These are phyloP conservation scores for Danionella cerebrum DNA, from an alignment of 2,113 vertebrate species.

Conservation along the genomic window DNA sequence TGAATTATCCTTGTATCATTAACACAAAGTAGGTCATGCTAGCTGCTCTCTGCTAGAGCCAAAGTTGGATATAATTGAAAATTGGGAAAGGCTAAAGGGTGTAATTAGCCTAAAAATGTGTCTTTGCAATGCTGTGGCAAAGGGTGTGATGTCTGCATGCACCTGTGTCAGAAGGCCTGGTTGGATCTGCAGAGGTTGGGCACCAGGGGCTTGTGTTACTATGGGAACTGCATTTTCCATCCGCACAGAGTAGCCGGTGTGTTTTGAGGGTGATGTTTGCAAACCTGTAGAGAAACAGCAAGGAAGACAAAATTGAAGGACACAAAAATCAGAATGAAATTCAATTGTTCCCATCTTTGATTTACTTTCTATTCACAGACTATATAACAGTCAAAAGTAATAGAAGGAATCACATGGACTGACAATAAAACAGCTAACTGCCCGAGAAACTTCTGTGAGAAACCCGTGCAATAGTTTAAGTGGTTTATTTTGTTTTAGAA, in stretches of 20 bases:
- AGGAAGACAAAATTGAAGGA: not conserved
- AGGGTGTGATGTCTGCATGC: conserved; percentile 36
- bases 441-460: too few relatives aligned
- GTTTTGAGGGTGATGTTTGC: conserved; percentile 94
- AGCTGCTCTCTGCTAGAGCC: conserved; percentile 31
- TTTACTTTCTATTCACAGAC: too few relatives aligned
- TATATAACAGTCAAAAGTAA: too few relatives aligned
- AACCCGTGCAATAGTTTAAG: too few relatives aligned
- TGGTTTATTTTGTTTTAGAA: too few relatives aligned
- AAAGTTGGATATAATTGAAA: conserved; percentile 25
- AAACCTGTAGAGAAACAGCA: conserved; percentile 67
- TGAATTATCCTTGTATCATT: conserved; percentile 34
- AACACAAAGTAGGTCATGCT: conserved; percentile 40
- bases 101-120: conserved; percentile 24
- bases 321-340: not conserved
- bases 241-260: conserved; percentile 90
- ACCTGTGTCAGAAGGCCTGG: conserved; percentile 96
- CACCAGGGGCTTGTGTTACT: conserved; percentile 92
- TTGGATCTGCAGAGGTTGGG: conserved; percentile 94
- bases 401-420: too few relatives aligned
- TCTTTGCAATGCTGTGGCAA: conserved; percentile 20
- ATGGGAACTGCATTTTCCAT: conserved; percentile 98
- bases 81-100: conserved; percentile 18
- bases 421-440: too few relatives aligned
- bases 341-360: not conserved